phyloP scores from a whole-genome alignment of 1,140 invertebrate species.

The Proales similis region DNA sequence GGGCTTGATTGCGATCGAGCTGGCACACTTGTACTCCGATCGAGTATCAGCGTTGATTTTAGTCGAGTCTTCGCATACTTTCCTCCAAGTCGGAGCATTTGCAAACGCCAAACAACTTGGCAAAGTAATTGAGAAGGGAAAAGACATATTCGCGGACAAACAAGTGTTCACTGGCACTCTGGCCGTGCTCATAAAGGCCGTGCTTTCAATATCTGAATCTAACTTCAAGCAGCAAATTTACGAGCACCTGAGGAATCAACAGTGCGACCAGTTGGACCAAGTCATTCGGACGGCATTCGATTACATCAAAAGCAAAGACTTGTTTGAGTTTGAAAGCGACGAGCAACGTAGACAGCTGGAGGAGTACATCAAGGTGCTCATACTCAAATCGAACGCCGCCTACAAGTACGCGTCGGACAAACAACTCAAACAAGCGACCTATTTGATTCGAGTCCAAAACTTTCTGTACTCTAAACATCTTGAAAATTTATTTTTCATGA shows the following conservation, averaged over 20 bases:
- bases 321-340: background rate
- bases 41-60: constrained; percentile 4
- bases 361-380: background rate
- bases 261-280: constrained; percentile 9
- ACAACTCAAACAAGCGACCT: background rate
- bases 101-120: constrained; percentile 20
- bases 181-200: constrained; percentile 2
- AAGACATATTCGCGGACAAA: constrained; percentile 19
- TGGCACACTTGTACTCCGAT: constrained; percentile 29
- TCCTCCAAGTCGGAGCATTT: constrained; percentile 10
- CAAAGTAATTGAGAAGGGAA: background rate
- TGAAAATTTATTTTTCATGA: background rate
- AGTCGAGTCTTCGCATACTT: constrained; percentile 25
- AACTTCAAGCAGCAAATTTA: constrained; percentile 7
- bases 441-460: background rate
- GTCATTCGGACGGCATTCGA: constrained; percentile 1
- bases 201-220: background rate
- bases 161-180: constrained; percentile 14
- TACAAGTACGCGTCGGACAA: background rate
- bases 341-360: background rate
- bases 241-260: background rate
- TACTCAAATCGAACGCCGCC: constrained; percentile 23
- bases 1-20: constrained; percentile 7
- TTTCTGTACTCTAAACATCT: constrained; percentile 25
- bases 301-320: background rate